These are phyloP conservation scores for Agrotis segetum DNA, from an alignment of 2,888 invertebrate species.

Conservation along the genomic window DNA sequence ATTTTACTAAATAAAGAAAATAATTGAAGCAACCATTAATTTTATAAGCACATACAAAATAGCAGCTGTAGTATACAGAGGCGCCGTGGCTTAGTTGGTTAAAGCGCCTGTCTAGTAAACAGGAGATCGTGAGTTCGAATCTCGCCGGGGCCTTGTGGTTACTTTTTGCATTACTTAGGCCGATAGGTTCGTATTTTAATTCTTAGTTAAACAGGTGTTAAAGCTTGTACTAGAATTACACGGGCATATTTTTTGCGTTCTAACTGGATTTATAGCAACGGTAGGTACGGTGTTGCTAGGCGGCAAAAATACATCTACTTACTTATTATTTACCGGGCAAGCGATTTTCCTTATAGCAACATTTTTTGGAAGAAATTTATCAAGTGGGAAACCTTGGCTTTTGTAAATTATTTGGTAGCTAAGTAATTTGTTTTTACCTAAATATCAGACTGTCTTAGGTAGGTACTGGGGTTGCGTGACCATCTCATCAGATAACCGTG, in stretches of 20 bases:
- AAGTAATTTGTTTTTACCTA: too few species aligned
- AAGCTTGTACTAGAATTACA: conserved; percentile 18
- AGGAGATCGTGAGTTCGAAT: conserved; percentile 66
- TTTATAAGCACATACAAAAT: conserved; percentile 15
- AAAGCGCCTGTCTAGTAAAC: conserved; percentile 85
- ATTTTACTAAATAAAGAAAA: too few species aligned
- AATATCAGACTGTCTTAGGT: too few species aligned
- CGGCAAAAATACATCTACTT: not conserved
- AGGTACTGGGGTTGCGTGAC: too few species aligned
- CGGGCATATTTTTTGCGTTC: not conserved
- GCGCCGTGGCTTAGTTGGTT: conserved; percentile 94
- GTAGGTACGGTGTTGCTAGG: not conserved
- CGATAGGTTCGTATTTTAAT: conserved; percentile 9
- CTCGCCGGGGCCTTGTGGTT: conserved; percentile 61
- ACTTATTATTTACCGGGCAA: not conserved
- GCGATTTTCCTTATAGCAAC: not conserved
- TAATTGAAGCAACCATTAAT: too few species aligned
- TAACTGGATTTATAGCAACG: not conserved
- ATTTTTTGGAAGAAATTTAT: not conserved
- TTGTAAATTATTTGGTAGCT: too few species aligned
- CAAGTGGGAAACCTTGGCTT: too few species aligned
- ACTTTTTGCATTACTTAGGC: conserved; percentile 12
- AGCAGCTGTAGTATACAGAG: conserved; percentile 56
- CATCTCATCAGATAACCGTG: too few species aligned
- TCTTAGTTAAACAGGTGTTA: conserved; percentile 2